Evolutionary conservation across 2,113 vertebrate genomes (phyloP), one percentile per base, ranked within the genome.

Genomic region (Cryptotis parvus): DNA sequence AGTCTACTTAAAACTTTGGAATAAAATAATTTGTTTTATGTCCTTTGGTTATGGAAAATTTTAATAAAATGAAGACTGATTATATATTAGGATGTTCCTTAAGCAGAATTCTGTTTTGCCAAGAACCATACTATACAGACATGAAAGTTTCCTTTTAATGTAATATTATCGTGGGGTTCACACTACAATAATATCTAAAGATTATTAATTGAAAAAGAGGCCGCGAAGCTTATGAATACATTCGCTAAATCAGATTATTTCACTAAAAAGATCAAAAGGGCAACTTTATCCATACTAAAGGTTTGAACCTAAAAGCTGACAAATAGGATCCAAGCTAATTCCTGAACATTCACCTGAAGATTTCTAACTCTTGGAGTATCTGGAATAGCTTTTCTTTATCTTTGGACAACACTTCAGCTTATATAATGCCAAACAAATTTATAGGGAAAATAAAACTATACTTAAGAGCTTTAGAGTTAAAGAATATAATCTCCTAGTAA

Each of bases 401-500:
- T 84, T 90, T 8, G 94, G 76, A 93, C 79, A 91, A 92, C 41
- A 81, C 29, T 87, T 91, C 22, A 91, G 69, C 26, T 86, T 73
- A 87, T 37, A 83, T 66, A 92, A 95, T 94, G 76, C 93, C 39
- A 84, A 91, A 94, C 83, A 90, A 95, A 95, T 89, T 91, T 87
- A 93, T 29, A 93, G 45, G 41, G 35, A 87, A 89, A 95, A 94
- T 74, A 93, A 94, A 95, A 84, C 66, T 58, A 80, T 84, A 84
- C 72, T 95, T 96, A 96, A 90, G 31, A 80, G 93, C 72, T 92
- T 93, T 65, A 93, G 63, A 75, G 27, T 68, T 88, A 39, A 93
- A 95, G 76, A 93, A 86, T 61, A 89, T 92, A 96, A 96, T 93
- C 80, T 92, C 69, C 89, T 41, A 80, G 41, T 92, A 89, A 91